Base-by-base conservation (phyloP, 1,140 invertebrate genomes). In the Pachyrhynchus sulphureomaculatus region DNA sequence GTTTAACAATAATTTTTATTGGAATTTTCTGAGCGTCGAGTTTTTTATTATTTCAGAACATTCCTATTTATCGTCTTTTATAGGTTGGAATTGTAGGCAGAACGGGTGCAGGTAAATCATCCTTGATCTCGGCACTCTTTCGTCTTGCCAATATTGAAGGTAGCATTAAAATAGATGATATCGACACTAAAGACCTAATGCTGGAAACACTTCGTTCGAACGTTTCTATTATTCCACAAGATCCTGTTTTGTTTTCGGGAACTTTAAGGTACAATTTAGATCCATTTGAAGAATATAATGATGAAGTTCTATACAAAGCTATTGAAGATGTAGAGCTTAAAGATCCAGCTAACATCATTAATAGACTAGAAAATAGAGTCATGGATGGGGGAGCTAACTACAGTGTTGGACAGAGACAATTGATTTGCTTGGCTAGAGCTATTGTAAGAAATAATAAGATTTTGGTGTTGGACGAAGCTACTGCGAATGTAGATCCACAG, bases 61-160 rank as follows among this genome's bases (percentile, higher is more conserved):
- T n/a, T n/a, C n/a, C n/a, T n/a, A n/a, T n/a, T n/a, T n/a, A n/a
- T n/a, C n/a, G n/a, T n/a, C n/a, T n/a, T n/a, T n/a, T n/a, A n/a
- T n/a, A n/a, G n/a, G n/a, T n/a, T n/a, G n/a, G n/a, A n/a, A n/a
- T n/a, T n/a, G n/a, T 88, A 54, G 88, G 88, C 4, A 73, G 88
- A 45, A 90, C 88, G 2, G 92, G 92, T 0, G 90, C 91, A 29
- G 92, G 92, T 1, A 94, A 95, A 77, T 89, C 89, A 0, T 93
- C 91, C 0, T 70, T 94, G 1, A 88, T 92, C 36, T 77, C 83
- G 4, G 86, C 85, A 0, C 71, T 93, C 0, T 93, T 92, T 66
- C 81, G 90, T 0, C 65, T 93, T 23, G 79, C 81, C 2, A 67
- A 51, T 23, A 81, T 88, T 5, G 83, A 85, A 34, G 90, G 89